Percentiles rank a stretch among this genome's conserved stretches.
phyloP scores from a whole-genome alignment of 2,113 vertebrate species.

The Rhinogobius similis region DNA sequence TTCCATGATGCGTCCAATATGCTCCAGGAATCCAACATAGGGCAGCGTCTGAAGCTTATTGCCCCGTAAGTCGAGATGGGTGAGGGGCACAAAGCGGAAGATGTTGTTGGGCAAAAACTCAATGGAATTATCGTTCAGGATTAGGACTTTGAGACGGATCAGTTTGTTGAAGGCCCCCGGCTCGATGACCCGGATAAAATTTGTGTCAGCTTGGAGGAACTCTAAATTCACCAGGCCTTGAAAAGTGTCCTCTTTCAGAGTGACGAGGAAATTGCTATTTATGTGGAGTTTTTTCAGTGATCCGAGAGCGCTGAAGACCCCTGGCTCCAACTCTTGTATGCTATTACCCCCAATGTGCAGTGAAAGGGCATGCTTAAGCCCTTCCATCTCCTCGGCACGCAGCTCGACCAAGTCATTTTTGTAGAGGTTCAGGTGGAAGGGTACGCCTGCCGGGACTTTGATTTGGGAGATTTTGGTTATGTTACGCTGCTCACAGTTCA shows the following conservation, averaged over 20 bases:
- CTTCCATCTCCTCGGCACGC: slow-evolving; percentile 85
- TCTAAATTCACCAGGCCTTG: slow-evolving; percentile 94
- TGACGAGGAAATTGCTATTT: slow-evolving; percentile 96
- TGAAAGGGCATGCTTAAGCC: slow-evolving; percentile 86
- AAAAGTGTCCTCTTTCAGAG: slow-evolving; percentile 93
- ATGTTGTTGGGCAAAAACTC: slow-evolving; percentile 92
- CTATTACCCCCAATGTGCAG: slow-evolving; percentile 95
- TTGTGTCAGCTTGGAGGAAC: slow-evolving; percentile 97
- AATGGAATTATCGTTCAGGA: slow-evolving; percentile 95
- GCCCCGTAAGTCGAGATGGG: slow-evolving; percentile 94
- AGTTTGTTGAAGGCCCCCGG: slow-evolving; percentile 97
- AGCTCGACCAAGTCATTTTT: slow-evolving; percentile 90
- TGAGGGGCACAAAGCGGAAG: slow-evolving; percentile 96
- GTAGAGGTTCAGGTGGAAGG: slow-evolving; percentile 92
- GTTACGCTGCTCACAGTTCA: slow-evolving; percentile 91
- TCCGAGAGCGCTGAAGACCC: slow-evolving; percentile 87
- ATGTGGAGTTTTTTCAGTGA: slow-evolving; percentile 95
- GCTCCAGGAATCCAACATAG: slow-evolving; percentile 96
- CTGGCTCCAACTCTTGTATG: slow-evolving; percentile 92
- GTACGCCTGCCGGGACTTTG: slow-evolving; percentile 84
- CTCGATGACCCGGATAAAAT: slow-evolving; percentile 95
- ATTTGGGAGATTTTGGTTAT: slow-evolving; percentile 90
- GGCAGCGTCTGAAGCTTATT: slow-evolving; percentile 93
- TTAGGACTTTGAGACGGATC: slow-evolving; percentile 94
- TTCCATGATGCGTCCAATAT: slow-evolving; percentile 94